phyloP scores from a whole-genome alignment of 1,140 invertebrate genomes.

The Aphidius gifuensis region DNA sequence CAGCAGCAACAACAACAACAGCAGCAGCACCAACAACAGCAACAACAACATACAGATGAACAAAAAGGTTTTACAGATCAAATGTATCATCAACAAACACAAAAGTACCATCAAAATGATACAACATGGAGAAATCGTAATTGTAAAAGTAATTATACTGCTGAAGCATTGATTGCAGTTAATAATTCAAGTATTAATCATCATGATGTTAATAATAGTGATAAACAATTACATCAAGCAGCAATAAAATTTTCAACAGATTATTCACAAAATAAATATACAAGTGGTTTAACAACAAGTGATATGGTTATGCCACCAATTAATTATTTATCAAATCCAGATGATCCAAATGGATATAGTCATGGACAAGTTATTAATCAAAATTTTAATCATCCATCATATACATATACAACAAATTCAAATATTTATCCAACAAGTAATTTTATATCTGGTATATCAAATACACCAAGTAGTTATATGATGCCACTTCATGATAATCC shows the following conservation, averaged over 20 bases:
- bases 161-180: slow-evolving; percentile 59
- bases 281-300: slow-evolving; percentile 34
- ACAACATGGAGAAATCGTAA: slow-evolving; percentile 48
- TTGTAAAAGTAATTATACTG: slow-evolving; percentile 60
- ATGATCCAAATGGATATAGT: slow-evolving; percentile 39
- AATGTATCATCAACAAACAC: slow-evolving; percentile 41
- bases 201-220: slow-evolving; percentile 42
- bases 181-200: slow-evolving; percentile 37
- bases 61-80: slow-evolving; percentile 44
- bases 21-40: too few relatives aligned
- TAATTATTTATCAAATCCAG: slow-evolving; percentile 51
- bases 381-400: slow-evolving; percentile 52
- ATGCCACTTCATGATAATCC: slow-evolving; percentile 51
- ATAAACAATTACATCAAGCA: slow-evolving; percentile 40
- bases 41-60: slow-evolving; percentile 40
- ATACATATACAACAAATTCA: slow-evolving; percentile 49
- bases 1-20: too few relatives aligned
- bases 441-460: slow-evolving; percentile 51
- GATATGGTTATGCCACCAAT: slow-evolving; percentile 47
- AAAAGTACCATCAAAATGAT: slow-evolving; percentile 51
- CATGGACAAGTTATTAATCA: slow-evolving; percentile 50
- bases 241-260: slow-evolving; percentile 45
- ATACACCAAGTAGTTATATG: slow-evolving; percentile 51
- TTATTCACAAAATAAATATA: slow-evolving; percentile 50
- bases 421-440: slow-evolving; percentile 52